Percentiles rank a stretch among this genome's conserved stretches.
phyloP scores from a whole-genome alignment of 2,113 vertebrate species.

The Amia ocellicauda region DNA sequence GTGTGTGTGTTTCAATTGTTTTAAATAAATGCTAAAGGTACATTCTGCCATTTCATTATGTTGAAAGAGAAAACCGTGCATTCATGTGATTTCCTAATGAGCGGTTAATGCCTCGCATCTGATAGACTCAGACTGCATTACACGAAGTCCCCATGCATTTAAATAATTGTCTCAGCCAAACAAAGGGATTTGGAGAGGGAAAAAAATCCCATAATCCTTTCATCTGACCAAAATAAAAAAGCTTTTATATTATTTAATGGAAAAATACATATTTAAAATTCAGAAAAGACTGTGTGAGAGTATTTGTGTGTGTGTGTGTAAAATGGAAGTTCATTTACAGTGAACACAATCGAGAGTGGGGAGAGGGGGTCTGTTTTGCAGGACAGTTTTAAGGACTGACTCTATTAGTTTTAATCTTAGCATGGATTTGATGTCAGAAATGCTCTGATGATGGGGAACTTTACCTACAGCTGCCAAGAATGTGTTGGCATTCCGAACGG shows the following conservation, averaged over 20 bases:
- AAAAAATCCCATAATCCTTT: constrained; percentile 65
- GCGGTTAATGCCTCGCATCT: constrained; percentile 40
- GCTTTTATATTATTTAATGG: constrained; percentile 64
- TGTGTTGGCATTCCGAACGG: too few species aligned
- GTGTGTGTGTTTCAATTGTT: too few species aligned
- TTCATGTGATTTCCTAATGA: constrained; percentile 61
- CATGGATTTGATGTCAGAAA: too few species aligned
- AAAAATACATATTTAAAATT: constrained; percentile 33
- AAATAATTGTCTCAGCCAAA: constrained; percentile 70
- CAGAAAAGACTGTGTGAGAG: neutral
- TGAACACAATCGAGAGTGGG: neutral
- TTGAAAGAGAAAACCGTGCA: constrained; percentile 46
- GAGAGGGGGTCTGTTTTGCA: neutral
- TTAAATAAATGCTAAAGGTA: neutral
- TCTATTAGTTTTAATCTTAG: too few species aligned
- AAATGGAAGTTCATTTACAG: neutral
- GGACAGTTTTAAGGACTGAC: too few species aligned
- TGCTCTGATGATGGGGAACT: too few species aligned
- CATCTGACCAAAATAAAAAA: constrained; percentile 66
- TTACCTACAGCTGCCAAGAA: too few species aligned
- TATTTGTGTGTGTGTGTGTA: constrained; percentile 26
- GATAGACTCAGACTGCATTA: constrained; percentile 29
- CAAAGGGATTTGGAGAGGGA: constrained; percentile 57
- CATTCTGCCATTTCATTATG: constrained; percentile 44
- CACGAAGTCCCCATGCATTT: constrained; percentile 52